phyloP scores from a whole-genome alignment of 2,797 vertebrate species.

The Chrysocyon brachyurus region DNA sequence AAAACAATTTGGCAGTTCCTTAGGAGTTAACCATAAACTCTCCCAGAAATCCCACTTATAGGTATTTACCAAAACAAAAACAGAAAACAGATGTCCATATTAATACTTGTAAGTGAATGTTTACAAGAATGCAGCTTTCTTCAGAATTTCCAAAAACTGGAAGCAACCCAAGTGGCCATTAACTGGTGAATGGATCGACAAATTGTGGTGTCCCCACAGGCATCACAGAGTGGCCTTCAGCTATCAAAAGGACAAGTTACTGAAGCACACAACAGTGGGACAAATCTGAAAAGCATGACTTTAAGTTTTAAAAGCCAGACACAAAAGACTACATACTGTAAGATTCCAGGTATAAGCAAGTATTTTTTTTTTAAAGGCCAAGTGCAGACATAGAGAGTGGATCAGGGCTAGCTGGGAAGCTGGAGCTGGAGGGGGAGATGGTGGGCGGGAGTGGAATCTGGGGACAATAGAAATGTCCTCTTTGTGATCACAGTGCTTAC shows the following conservation, averaged over 20 bases:
- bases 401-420: not conserved
- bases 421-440: not conserved
- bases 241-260: not conserved
- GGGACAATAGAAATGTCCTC: not conserved
- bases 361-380: not conserved
- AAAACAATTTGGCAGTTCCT: not conserved
- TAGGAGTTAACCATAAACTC: not conserved
- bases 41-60: not conserved
- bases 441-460: not conserved
- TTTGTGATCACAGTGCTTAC: not conserved
- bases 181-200: not conserved
- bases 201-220: not conserved
- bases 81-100: not conserved
- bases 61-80: not conserved
- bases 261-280: accelerated
- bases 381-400: not conserved
- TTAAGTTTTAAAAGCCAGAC: not conserved
- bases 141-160: not conserved
- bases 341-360: not conserved
- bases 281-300: not conserved
- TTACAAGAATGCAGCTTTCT: not conserved
- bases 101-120: not conserved
- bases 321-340: not conserved
- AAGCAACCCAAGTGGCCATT: not conserved
- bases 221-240: accelerated